Evolutionary conservation across 2,888 invertebrate species (phyloP).

Genomic region (Rotaria sp.): DNA sequence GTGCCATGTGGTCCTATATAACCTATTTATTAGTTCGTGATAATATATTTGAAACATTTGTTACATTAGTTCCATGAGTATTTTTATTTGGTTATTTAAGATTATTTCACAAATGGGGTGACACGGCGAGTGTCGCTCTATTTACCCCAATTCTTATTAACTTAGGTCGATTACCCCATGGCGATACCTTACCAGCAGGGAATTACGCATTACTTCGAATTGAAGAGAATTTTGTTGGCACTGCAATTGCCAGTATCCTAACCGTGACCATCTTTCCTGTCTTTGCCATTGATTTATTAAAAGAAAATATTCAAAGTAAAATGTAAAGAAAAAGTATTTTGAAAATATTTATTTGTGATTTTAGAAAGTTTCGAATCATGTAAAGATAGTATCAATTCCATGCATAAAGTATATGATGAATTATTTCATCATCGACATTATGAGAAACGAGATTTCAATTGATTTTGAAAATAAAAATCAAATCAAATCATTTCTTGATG

Average conservation of each 20-base stretch:
- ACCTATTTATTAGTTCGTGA: constrained; percentile 9
- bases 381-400: neutral
- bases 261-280: neutral
- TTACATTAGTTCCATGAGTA: neutral
- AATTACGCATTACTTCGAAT: neutral
- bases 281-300: constrained; percentile 5
- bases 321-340: neutral
- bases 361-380: constrained; percentile 5
- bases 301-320: constrained; percentile 27
- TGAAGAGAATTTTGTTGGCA: neutral
- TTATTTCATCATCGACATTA: constrained; percentile 18
- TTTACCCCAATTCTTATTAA: neutral
- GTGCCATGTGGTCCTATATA: constrained; percentile 1
- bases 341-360: too few relatives aligned
- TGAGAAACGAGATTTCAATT: neutral
- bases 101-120: neutral
- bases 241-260: neutral
- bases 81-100: neutral
- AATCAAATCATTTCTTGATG: neutral
- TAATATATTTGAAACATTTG: neutral
- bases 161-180: neutral
- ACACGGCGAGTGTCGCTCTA: neutral
- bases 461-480: neutral
- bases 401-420: neutral
- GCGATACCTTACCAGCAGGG: neutral